Evolutionary conservation across 2,113 vertebrate species (phyloP), one percentile per base, ranked within the genome.

Genomic region (Scalopus aquaticus): DNA sequence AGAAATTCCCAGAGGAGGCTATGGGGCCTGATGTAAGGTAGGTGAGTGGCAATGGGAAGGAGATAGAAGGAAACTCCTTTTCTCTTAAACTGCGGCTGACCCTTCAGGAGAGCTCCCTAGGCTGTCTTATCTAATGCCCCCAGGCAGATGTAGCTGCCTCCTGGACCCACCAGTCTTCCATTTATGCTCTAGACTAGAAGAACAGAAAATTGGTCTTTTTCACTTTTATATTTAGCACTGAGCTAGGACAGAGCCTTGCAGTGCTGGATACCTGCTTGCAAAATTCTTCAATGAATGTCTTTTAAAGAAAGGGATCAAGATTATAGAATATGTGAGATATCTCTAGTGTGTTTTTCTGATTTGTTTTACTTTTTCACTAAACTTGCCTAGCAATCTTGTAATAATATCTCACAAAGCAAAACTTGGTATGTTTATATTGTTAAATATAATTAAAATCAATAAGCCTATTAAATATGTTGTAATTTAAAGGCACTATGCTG

Each of bases 361-460:
- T 32, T 7, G 78, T 88, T 82, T 80, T 6, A 28, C 9, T 77
- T 93, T 90, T 44, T 51, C 13, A n/a, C 17, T 19, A 56, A 70
- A 4, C 35, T 70, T 77, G 51, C 32, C 32, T 42, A 73, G 22
- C 1, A 81, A 44, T 85, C 54, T 88, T 73, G 8, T 56, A 56
- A 56, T 22, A 56, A 56, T 22, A 56, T 20, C 54, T 28, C 32
- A 83, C 64, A 88, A 70, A 76, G 42, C 22, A 79, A 74, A 83
- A 64, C 81, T 30, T 84, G 49, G 28, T 90, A 95, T 84, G 76
- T 78, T 93, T 82, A 65, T 89, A 76, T 62, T 72, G 39, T n/a
- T 91, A 87, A 62, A 90, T 74, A 92, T 85, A 88, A 89, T 89
- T 93, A 93, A 94, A 93, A 84, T 46, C 19, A 86, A 80, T 32